Conservation (phyloP, 2,888 invertebrate genomes). For the Oscheius sp. region DNA sequence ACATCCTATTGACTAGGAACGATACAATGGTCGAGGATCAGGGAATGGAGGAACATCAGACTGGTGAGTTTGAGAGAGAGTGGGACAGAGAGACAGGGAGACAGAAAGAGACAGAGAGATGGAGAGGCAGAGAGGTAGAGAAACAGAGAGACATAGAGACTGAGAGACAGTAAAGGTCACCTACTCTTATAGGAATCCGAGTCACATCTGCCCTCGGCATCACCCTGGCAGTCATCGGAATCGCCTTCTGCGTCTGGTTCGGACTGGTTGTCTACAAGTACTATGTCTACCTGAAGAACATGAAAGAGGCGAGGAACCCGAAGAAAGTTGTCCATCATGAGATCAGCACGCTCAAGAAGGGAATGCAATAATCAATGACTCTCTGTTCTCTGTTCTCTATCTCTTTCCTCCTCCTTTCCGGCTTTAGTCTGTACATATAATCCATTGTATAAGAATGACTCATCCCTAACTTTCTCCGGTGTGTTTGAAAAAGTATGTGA, state of each 20-base stretch:
- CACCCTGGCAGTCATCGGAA: conserved; percentile 42
- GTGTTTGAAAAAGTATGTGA: no score
- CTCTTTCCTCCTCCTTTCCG: conserved; percentile 18
- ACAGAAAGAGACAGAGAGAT: not conserved
- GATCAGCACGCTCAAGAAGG: conserved; percentile 51
- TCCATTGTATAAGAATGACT: conserved; percentile 9
- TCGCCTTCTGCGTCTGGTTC: conserved; percentile 55
- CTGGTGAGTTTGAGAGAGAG: conserved; percentile 35
- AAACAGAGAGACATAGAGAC: not conserved
- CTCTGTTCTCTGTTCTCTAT: conserved; percentile 2
- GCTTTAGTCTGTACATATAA: conserved; percentile 29
- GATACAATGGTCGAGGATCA: conserved; percentile 42
- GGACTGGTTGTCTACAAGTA: conserved; percentile 57
- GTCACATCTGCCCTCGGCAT: conserved; percentile 47
- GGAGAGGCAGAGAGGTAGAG: not conserved
- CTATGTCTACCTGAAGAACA: conserved; percentile 52
- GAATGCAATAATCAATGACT: conserved; percentile 40
- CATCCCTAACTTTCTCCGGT: conserved; percentile 33
- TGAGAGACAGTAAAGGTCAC: not conserved
- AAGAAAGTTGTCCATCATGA: conserved; percentile 56
- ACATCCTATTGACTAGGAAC: conserved; percentile 49
- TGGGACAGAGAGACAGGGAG: not conserved
- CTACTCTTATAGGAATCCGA: conserved; percentile 19
- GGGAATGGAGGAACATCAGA: conserved; percentile 46
- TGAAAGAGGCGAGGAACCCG: conserved; percentile 57